These are phyloP conservation scores for Alfaro cultratus DNA, from an alignment of 2,797 vertebrate species.

Conservation along the genomic window DNA sequence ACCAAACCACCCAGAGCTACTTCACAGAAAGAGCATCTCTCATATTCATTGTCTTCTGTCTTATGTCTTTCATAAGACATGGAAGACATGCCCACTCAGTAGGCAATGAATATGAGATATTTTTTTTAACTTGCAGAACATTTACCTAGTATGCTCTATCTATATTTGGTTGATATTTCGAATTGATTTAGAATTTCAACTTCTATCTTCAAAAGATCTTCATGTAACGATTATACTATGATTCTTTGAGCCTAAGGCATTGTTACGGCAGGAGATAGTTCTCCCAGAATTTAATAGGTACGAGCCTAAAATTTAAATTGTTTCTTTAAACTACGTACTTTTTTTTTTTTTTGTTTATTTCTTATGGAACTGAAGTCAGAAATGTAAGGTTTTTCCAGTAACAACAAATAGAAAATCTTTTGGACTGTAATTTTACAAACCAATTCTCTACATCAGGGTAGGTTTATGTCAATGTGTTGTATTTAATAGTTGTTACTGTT, in stretches of 20 bases:
- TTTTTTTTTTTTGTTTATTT: not conserved
- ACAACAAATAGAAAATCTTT: not conserved
- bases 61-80: too few relatives aligned
- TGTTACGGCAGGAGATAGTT: not conserved
- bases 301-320: not conserved
- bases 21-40: not conserved
- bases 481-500: not conserved
- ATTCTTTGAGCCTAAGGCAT: not conserved
- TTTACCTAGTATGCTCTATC: not conserved
- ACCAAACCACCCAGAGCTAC: not conserved
- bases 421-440: not conserved
- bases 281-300: not conserved
- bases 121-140: not conserved
- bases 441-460: not conserved
- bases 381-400: not conserved
- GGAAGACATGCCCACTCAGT: too few relatives aligned
- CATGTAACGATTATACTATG: not conserved
- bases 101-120: too few relatives aligned
- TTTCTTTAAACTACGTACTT: not conserved
- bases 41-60: too few relatives aligned
- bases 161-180: not conserved
- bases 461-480: not conserved
- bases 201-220: not conserved
- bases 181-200: not conserved
- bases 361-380: not conserved